Conservation (phyloP, 30 jellyfish, hydroid and myxozoan species). For the Catostylus mosaicus region DNA sequence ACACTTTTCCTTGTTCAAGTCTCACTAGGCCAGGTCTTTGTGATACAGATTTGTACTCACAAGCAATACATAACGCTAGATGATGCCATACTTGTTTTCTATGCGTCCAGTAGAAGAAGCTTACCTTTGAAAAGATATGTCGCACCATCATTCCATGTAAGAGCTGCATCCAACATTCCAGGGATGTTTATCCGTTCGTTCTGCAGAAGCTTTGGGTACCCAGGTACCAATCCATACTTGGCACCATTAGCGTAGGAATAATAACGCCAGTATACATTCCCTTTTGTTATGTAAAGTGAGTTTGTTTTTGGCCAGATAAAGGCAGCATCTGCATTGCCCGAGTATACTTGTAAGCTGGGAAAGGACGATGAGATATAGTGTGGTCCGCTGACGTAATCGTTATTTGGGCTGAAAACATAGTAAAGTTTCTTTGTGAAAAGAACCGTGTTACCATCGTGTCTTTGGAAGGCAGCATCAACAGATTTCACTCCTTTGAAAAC, state of each 20-base stretch:
- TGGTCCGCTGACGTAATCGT: conserved; percentile 73
- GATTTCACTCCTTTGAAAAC: conserved; percentile 68
- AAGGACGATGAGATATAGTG: conserved; percentile 30
- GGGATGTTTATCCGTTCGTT: conserved; percentile 64
- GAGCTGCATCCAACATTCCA: conserved; percentile 35
- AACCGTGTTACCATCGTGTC: conserved; percentile 73
- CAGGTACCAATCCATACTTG: conserved; percentile 26
- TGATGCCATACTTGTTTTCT: no score
- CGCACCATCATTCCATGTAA: conserved; percentile 55
- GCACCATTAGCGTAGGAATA: background rate
- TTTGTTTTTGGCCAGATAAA: conserved; percentile 87
- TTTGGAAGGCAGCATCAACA: conserved; percentile 83
- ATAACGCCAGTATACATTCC: conserved; percentile 76
- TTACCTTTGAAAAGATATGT: conserved; percentile 66
- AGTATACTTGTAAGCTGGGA: conserved; percentile 37
- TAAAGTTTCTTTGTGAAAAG: conserved; percentile 61
- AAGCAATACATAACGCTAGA: no score
- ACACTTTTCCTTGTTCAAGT: no score
- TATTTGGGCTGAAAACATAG: conserved; percentile 54
- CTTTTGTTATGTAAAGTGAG: conserved; percentile 68
- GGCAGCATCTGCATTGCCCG: conserved; percentile 80
- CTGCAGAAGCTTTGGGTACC: conserved; percentile 67
- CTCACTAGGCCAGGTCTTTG: no score
- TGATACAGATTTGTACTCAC: no score
- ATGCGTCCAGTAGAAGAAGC: background rate